Evolutionary conservation across 2,797 vertebrate species (phyloP).

Genomic region (Naso thynnoides): DNA sequence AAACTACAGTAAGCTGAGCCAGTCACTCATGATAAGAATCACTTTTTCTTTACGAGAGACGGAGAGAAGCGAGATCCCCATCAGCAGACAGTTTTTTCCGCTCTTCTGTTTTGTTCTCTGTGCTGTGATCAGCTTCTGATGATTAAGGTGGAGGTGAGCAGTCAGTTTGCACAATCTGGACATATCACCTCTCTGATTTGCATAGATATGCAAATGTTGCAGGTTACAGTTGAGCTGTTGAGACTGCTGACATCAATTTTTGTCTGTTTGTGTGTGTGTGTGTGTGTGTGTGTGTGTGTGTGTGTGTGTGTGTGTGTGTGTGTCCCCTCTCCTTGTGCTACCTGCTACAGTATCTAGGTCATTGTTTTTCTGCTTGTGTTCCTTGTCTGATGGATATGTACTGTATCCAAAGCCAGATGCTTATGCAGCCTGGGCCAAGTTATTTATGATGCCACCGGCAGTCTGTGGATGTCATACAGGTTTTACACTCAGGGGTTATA

Average conservation of each 20-base stretch:
- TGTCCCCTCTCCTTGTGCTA: constrained; percentile 21
- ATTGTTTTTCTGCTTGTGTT: constrained; percentile 58
- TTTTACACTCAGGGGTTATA: constrained; percentile 51
- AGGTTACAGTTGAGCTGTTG: constrained; percentile 62
- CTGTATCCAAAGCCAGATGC: constrained; percentile 58
- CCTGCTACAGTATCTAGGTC: constrained; percentile 69
- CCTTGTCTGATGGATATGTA: constrained; percentile 63
- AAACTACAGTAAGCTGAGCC: constrained; percentile 48
- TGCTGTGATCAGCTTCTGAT: constrained; percentile 66
- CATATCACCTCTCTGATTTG: constrained; percentile 70
- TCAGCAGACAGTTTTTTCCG: constrained; percentile 33
- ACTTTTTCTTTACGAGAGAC: constrained; percentile 39
- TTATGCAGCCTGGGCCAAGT: constrained; percentile 41
- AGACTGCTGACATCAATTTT: constrained; percentile 46
- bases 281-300: constrained; percentile 23
- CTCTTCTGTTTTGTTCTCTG: constrained; percentile 53
- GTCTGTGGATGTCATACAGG: constrained; percentile 47
- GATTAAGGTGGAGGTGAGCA: constrained; percentile 65
- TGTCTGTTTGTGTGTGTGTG: constrained; percentile 18
- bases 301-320: constrained; percentile 13
- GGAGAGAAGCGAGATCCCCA: constrained; percentile 54
- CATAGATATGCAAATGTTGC: constrained; percentile 77
- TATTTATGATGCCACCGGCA: constrained; percentile 61
- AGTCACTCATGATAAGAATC: constrained; percentile 70
- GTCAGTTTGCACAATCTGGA: constrained; percentile 62